A percentile compares a stretch with the other conserved stretches of the same genome.
These are phyloP conservation scores for Patiria miniata DNA, from an alignment of 35 echinoderm and acorn worm genomes.

Conservation along the genomic window DNA sequence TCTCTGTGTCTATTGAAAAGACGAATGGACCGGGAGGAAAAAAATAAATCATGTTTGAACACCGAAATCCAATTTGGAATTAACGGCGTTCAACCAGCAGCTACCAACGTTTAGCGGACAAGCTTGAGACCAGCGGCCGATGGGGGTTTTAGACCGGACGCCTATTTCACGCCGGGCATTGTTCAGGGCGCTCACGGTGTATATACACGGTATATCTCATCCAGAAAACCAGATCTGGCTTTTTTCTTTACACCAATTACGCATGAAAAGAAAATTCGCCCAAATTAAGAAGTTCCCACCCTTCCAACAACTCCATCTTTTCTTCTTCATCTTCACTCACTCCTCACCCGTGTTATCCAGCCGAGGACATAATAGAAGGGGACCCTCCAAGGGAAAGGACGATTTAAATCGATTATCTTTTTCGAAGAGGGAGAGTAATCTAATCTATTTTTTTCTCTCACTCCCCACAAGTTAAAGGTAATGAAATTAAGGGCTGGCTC, in stretches of 20 bases:
- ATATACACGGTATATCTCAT: too few relatives aligned
- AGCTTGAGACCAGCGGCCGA: conserved; percentile 2
- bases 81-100: neutral
- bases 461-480: conserved; percentile 20
- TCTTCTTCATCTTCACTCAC: too few relatives aligned
- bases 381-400: conserved; percentile 4
- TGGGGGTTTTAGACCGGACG: neutral
- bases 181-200: neutral
- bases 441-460: conserved; percentile 17
- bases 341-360: neutral
- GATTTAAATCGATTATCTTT: conserved; percentile 34
- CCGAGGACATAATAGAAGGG: conserved; percentile 17
- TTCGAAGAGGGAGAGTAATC: conserved; percentile 7
- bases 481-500: neutral
- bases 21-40: too few relatives aligned
- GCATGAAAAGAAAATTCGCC: conserved; percentile 18
- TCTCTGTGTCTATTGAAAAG: too few relatives aligned
- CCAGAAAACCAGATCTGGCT: conserved; percentile 18
- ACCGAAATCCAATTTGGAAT: conserved; percentile 22
- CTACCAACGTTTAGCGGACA: neutral
- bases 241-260: conserved; percentile 31
- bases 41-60: conserved; percentile 10
- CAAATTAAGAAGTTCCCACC: conserved; percentile 26
- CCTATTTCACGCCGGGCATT: neutral
- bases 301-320: conserved; percentile 6